Percentiles rank a stretch among this genome's conserved stretches.
phyloP scores from a whole-genome alignment of 2,888 invertebrate genomes.

The Melieria crassipennis region DNA sequence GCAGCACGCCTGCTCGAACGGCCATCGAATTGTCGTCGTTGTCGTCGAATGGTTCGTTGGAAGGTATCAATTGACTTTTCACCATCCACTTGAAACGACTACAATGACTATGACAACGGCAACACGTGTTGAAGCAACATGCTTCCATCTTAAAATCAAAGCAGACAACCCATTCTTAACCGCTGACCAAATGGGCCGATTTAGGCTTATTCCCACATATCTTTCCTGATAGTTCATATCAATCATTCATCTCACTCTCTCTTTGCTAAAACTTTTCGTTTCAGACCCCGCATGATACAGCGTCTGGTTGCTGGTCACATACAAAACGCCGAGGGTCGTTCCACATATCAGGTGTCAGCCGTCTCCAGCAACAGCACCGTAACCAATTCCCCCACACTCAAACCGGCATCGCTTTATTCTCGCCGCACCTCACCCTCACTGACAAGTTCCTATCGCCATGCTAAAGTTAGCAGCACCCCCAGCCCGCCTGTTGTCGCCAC shows the following conservation, averaged over 20 bases:
- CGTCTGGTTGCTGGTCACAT: constrained; percentile 77
- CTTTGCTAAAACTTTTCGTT: constrained; percentile 27
- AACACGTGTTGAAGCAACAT: too few relatives aligned
- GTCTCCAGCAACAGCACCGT: constrained; percentile 52
- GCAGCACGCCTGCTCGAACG: not conserved
- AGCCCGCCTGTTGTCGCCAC: constrained; percentile 25
- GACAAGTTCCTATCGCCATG: constrained; percentile 50
- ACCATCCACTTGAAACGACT: too few relatives aligned
- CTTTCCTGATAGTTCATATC: too few relatives aligned
- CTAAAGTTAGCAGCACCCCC: constrained; percentile 36
- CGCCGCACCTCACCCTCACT: constrained; percentile 45
- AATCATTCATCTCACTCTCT: not conserved
- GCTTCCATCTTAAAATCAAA: too few relatives aligned
- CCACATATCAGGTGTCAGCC: constrained; percentile 55
- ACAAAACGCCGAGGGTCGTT: constrained; percentile 59
- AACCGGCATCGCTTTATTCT: constrained; percentile 35
- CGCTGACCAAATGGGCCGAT: too few relatives aligned
- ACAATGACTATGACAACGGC: too few relatives aligned
- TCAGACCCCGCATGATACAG: constrained; percentile 70
- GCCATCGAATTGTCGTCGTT: not conserved
- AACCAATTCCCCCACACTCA: constrained; percentile 41
- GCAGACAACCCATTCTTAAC: too few relatives aligned
- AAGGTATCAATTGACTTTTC: too few relatives aligned
- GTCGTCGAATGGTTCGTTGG: too few relatives aligned
- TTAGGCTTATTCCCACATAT: too few relatives aligned